Evolutionary conservation across 2,888 invertebrate species (phyloP).

Genomic region (Sicus ferrugineus): DNA sequence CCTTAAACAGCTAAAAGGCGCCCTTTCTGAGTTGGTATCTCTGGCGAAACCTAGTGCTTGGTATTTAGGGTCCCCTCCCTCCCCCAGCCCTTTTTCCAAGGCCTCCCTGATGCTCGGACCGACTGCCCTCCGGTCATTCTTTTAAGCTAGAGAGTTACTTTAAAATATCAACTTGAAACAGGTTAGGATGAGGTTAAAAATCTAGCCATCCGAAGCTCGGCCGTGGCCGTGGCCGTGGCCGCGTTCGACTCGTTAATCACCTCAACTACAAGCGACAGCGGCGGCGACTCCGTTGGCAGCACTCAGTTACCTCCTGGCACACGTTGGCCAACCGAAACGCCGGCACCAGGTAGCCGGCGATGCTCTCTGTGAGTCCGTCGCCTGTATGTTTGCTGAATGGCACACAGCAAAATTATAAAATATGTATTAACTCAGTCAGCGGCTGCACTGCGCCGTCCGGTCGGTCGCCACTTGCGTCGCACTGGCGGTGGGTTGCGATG

Average conservation of each 20-base stretch:
- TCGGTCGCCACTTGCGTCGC: not conserved
- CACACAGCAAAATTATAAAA: constrained; percentile 27
- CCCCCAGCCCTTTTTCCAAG: not conserved
- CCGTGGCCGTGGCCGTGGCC: not conserved
- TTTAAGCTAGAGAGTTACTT: too few relatives aligned
- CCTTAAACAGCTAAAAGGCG: too few relatives aligned
- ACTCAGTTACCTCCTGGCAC: not conserved
- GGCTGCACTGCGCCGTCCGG: constrained; percentile 1
- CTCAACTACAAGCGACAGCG: constrained; percentile 19
- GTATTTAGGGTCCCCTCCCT: too few relatives aligned
- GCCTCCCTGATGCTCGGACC: not conserved
- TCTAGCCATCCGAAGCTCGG: not conserved
- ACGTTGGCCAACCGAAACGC: not conserved
- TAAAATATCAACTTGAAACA: too few relatives aligned
- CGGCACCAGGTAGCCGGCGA: not conserved
- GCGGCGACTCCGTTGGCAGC: not conserved
- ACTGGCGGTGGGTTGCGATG: not conserved
- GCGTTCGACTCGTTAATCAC: constrained; percentile 30
- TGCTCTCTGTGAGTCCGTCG: not conserved
- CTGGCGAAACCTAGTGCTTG: too few relatives aligned
- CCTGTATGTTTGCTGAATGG: not conserved
- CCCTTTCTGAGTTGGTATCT: too few relatives aligned
- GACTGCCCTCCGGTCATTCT: not conserved
- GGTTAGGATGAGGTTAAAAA: too few relatives aligned
- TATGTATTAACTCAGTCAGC: constrained; percentile 21